phyloP scores from a whole-genome alignment of 2,797 vertebrate species.

The Paramormyrops hopkinsi region DNA sequence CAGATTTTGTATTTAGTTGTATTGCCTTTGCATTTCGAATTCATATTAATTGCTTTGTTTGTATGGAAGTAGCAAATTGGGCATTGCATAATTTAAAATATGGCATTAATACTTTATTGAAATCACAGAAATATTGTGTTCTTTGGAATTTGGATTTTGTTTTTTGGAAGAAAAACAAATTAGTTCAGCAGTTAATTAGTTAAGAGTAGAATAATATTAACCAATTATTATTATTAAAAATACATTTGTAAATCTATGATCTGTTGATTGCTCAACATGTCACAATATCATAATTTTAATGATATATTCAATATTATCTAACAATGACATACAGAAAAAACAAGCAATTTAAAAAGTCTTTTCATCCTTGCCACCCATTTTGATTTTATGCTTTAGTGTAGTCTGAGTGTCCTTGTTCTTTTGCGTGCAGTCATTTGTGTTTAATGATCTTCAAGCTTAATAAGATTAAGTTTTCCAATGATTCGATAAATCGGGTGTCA shows the following conservation, averaged over 20 bases:
- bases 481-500: not conserved
- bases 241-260: not conserved
- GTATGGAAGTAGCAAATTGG: not conserved
- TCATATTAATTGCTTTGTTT: not conserved
- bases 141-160: not conserved
- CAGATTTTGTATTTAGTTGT: not conserved
- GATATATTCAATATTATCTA: not conserved
- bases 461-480: slow-evolving; percentile 2
- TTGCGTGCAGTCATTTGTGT: not conserved
- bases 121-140: not conserved
- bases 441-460: not conserved
- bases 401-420: not conserved
- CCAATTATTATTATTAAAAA: not conserved
- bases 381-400: not conserved
- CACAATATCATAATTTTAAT: not conserved
- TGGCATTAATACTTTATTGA: not conserved
- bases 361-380: not conserved
- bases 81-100: not conserved
- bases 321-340: not conserved
- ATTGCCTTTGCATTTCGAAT: not conserved
- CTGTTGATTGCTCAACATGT: not conserved
- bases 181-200: not conserved
- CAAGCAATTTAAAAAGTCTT: not conserved
- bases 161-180: not conserved
- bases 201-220: not conserved